These are phyloP conservation scores for Catostylus mosaicus DNA, from an alignment of 30 jellyfish, hydroid and myxozoan genomes.

Conservation along the genomic window DNA sequence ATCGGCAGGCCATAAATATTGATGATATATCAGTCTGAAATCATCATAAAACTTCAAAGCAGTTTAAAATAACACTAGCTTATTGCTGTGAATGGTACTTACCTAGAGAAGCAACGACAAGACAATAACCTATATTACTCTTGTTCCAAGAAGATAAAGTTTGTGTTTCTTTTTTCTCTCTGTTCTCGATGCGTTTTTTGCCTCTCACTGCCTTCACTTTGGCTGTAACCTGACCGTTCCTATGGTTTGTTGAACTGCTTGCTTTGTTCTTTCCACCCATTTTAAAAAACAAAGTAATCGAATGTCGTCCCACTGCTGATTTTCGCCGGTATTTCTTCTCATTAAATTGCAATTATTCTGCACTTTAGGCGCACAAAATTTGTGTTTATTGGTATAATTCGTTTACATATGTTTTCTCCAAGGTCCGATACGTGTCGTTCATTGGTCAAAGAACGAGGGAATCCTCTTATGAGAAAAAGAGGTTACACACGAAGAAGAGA, in stretches of 20 bases:
- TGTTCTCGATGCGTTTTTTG: conserved; percentile 39
- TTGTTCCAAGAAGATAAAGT: conserved; percentile 20
- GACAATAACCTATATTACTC: conserved; percentile 21
- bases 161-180: conserved; percentile 12
- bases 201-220: conserved; percentile 36
- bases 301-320: too few species aligned
- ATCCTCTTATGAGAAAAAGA: background rate
- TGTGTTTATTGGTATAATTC: too few species aligned
- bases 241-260: conserved; percentile 11
- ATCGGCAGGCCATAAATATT: conserved; percentile 31
- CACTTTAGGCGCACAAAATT: too few species aligned
- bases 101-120: conserved; percentile 29
- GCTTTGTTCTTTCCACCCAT: conserved; percentile 49
- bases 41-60: too few species aligned
- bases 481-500: conserved; percentile 19
- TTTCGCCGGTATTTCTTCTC: too few species aligned
- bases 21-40: conserved; percentile 20
- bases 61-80: too few species aligned
- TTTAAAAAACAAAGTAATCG: too few species aligned
- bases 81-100: background rate
- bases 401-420: too few species aligned
- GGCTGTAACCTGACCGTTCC: conserved; percentile 26
- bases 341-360: too few species aligned
- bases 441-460: conserved; percentile 21
- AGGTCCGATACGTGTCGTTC: background rate